Base-by-base conservation (phyloP, 2,113 vertebrate genomes). In the Oceanites oceanicus region DNA sequence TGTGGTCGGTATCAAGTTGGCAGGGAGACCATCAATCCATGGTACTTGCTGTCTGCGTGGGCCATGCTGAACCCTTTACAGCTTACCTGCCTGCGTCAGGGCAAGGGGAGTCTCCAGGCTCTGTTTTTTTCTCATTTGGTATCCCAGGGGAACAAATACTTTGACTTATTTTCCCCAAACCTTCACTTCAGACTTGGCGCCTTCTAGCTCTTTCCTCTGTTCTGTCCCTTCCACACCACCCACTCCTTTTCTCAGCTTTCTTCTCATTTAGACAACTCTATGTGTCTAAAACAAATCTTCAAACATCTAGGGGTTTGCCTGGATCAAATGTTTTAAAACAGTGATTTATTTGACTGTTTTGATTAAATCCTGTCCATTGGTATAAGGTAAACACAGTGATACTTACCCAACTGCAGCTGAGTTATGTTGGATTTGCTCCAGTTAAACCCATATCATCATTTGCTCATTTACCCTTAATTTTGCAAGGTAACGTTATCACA, bases 1-100 rank as follows among this genome's bases (percentile, higher is more conserved):
- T 34, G 38, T 0, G 1, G 19, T 42, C 9, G 1, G 22, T 58
- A 53, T 38, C 47, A 45, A 8, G 13, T 15, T 74, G 45, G 6
- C 56, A 58, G 52, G 21, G 19, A 50, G 61, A 71, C 27, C 38
- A 38, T 45, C 34, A 19, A 27, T 7, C 21, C 53, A 14, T 2
- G 11, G 22, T 62, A 22, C 14, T 77, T 49, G 18, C 30, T 76
- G 45, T 61, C 23, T 7, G 1, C 7, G 1, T 40, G 49, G 62
- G 22, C 34, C 29, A 40, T 68, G 40, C 32, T 76, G 83, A 86
- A 36, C 16, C 21, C 8, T 73, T 70, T 49, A 34, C 53, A 68
- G 25, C 13, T 63, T 45, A 47, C 2, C 3, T 77, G 27, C 13
- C 32, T 38, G 11, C 6, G 3, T 22, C 50, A 45, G n/a, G 17